phyloP scores from a whole-genome alignment of 2,113 vertebrate species.

The Sinosuthora webbiana region DNA sequence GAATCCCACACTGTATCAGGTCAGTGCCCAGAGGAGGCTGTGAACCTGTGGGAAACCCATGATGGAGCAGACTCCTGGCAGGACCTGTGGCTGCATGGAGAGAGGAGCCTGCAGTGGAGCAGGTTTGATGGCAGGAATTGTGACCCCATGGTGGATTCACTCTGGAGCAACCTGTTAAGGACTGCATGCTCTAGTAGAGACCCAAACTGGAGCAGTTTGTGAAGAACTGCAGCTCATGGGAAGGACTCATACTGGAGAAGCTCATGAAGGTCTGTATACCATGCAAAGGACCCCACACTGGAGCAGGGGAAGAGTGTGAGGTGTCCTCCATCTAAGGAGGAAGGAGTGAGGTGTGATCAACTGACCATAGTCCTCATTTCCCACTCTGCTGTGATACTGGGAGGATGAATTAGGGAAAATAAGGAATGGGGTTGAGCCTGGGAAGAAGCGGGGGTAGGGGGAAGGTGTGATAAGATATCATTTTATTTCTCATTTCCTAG shows the following conservation, averaged over 20 bases:
- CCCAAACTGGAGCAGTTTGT: neutral
- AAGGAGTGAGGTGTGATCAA: neutral
- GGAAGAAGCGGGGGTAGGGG: neutral
- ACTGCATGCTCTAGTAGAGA: neutral
- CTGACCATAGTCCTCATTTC: neutral
- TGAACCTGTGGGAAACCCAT: neutral
- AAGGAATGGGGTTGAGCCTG: neutral
- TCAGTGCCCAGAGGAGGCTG: neutral
- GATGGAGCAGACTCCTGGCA: neutral
- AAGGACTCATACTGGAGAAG: neutral
- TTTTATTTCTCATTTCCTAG: neutral
- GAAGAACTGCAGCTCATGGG: neutral
- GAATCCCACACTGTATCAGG: accelerated
- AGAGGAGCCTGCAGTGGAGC: neutral
- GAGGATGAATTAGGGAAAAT: neutral
- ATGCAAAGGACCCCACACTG: neutral
- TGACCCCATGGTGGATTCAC: too few species aligned
- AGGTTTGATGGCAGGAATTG: neutral
- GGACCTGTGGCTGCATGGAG: accelerated
- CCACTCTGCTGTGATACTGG: neutral
- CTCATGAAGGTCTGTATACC: neutral
- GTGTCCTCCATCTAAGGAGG: neutral
- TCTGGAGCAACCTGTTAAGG: neutral
- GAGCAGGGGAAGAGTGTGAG: neutral
- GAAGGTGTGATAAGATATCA: neutral